Evolutionary conservation across 1,140 invertebrate species (phyloP).

Genomic region (Oryzaephilus surinamensis): DNA sequence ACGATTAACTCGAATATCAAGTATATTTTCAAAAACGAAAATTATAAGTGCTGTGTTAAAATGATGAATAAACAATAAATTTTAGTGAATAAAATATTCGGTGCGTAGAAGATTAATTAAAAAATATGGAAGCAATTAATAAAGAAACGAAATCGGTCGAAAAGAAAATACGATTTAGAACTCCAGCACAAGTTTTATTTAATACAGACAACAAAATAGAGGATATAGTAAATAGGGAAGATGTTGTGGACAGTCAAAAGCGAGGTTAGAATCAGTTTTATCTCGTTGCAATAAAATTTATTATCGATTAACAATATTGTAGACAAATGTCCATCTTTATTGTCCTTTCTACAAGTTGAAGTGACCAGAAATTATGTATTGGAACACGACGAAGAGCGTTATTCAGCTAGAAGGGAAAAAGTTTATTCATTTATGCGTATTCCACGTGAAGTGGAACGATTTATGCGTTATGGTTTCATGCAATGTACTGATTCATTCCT

Average conservation of each 20-base stretch:
- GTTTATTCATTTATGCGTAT: slow-evolving; percentile 97
- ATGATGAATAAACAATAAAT: too few relatives aligned
- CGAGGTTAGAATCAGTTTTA: slow-evolving; percentile 17
- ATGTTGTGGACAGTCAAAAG: slow-evolving; percentile 21
- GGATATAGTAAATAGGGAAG: slow-evolving; percentile 25
- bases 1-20: too few relatives aligned
- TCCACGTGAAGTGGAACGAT: slow-evolving; percentile 84
- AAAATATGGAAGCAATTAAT: too few relatives aligned
- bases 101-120: too few relatives aligned
- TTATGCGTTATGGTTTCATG: slow-evolving; percentile 94
- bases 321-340: slow-evolving; percentile 45
- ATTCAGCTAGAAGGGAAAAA: slow-evolving; percentile 85
- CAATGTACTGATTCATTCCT: slow-evolving; percentile 97
- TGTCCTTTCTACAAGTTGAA: slow-evolving; percentile 74
- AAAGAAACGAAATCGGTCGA: too few relatives aligned
- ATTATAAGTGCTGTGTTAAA: too few relatives aligned
- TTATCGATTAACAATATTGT: slow-evolving; percentile 11
- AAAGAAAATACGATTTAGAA: too few relatives aligned
- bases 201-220: slow-evolving; percentile 34
- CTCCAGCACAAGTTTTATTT: slow-evolving; percentile 32
- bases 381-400: slow-evolving; percentile 89
- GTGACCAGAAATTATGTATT: slow-evolving; percentile 82
- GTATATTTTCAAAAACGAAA: too few relatives aligned
- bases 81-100: too few relatives aligned
- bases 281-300: slow-evolving; percentile 2